Percentiles rank a stretch among this genome's conserved stretches.
Evolutionary conservation across 2,888 invertebrate genomes (phyloP).

Genomic region (Himalopsyche anomala): DNA sequence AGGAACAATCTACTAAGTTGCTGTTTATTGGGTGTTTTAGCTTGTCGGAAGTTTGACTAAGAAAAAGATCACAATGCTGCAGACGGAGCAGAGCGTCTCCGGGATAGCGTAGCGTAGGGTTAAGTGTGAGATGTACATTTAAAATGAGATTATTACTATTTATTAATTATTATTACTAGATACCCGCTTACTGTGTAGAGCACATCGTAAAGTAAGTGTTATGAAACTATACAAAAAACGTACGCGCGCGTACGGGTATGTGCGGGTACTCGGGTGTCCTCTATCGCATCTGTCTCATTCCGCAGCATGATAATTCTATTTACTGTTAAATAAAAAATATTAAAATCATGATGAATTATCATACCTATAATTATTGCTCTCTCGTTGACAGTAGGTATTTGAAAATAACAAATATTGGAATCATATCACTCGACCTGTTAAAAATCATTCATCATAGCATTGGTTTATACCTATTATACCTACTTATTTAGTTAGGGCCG

Average conservation of each 20-base stretch:
- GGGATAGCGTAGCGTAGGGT: constrained; percentile 57
- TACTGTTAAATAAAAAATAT: constrained; percentile 45
- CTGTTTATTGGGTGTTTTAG: constrained; percentile 59
- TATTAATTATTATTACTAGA: constrained; percentile 57
- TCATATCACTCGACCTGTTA: constrained; percentile 81
- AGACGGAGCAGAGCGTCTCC: constrained; percentile 44
- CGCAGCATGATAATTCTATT: constrained; percentile 39
- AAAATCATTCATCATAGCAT: constrained; percentile 72
- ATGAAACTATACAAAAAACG: constrained; percentile 32
- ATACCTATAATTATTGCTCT: constrained; percentile 66
- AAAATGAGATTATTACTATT: constrained; percentile 61
- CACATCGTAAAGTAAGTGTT: constrained; percentile 42
- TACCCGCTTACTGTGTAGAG: constrained; percentile 59
- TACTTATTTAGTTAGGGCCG: constrained; percentile 66
- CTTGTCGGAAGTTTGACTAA: constrained; percentile 57
- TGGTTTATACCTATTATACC: constrained; percentile 67
- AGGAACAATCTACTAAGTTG: constrained; percentile 42
- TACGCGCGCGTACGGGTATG: constrained; percentile 6
- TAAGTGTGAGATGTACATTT: constrained; percentile 62
- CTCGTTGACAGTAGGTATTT: constrained; percentile 70
- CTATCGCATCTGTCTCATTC: constrained; percentile 41
- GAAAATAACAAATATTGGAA: constrained; percentile 70
- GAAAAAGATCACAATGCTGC: constrained; percentile 48
- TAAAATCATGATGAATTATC: constrained; percentile 27
- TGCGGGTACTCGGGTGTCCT: constrained; percentile 37